Conservation (phyloP, 2,888 invertebrate genomes). For the Tetranychus piercei region DNA sequence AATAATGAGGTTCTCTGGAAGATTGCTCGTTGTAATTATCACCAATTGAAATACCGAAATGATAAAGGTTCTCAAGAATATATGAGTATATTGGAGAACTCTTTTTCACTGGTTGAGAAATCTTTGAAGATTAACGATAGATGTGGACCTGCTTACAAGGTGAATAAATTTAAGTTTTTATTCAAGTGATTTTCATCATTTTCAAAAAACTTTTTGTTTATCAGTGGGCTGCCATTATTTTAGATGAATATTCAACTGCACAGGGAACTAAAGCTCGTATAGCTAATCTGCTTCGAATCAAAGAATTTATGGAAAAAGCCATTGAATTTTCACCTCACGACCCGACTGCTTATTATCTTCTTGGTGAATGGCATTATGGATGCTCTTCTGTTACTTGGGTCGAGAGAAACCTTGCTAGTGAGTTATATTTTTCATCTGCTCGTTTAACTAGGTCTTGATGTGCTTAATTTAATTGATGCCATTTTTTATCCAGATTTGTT, state of each 20-base stretch:
- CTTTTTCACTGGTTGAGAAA: constrained; percentile 8
- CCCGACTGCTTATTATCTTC: constrained; percentile 18
- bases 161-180: not conserved
- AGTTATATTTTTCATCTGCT: not conserved
- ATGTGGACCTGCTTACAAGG: constrained; percentile 20
- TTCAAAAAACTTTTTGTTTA: no score
- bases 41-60: constrained; percentile 11
- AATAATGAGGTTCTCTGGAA: constrained; percentile 18
- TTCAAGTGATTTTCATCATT: not conserved
- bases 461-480: not conserved
- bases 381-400: constrained; percentile 20
- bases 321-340: constrained; percentile 18
- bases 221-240: constrained; percentile 20
- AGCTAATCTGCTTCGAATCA: constrained; percentile 15
- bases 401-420: constrained; percentile 20
- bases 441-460: no score
- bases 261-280: constrained; percentile 18
- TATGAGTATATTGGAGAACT: constrained; percentile 5
- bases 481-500: constrained; percentile 7
- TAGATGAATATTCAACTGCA: constrained; percentile 16
- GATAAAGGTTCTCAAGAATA: constrained; percentile 4
- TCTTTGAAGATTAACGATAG: constrained; percentile 14
- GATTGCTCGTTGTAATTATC: constrained; percentile 18
- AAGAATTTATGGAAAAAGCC: constrained; percentile 20
- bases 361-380: constrained; percentile 21